phyloP scores from a whole-genome alignment of 1,140 invertebrate species.

The Homarus americanus region DNA sequence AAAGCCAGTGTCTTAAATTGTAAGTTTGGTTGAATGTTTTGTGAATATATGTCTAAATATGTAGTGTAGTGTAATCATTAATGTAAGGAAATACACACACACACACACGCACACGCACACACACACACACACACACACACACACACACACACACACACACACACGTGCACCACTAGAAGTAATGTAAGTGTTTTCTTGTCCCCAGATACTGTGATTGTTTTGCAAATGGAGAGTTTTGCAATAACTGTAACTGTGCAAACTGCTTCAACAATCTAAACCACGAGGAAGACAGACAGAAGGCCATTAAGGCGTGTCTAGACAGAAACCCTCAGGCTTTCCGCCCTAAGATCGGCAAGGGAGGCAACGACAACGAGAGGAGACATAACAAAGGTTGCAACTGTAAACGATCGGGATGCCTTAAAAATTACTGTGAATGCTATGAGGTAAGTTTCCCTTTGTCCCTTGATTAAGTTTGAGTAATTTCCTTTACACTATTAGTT shows the following conservation, averaged over 20 bases:
- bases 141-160: no score
- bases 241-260: conserved; percentile 98
- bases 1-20: conserved; percentile 98
- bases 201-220: conserved; percentile 98
- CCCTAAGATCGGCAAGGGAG: conserved; percentile 95
- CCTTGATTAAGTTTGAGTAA: no score
- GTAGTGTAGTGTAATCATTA: no score
- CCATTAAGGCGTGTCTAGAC: conserved; percentile 84
- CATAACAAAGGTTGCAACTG: conserved; percentile 99
- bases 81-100: no score
- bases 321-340: conserved; percentile 91
- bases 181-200: conserved; percentile 59
- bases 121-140: no score
- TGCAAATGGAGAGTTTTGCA: conserved; percentile 99
- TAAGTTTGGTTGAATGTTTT: conserved; percentile 80
- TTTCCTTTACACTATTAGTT: no score
- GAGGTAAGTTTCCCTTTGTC: no score
- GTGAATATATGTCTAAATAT: not conserved
- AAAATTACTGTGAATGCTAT: conserved; percentile 99
- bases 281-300: conserved; percentile 95
- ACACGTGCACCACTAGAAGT: no score
- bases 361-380: conserved; percentile 82
- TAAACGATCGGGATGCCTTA: conserved; percentile 98
- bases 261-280: conserved; percentile 98
- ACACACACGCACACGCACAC: no score